Base-by-base conservation (phyloP, 2,797 vertebrate genomes). In the Florisuga fusca region DNA sequence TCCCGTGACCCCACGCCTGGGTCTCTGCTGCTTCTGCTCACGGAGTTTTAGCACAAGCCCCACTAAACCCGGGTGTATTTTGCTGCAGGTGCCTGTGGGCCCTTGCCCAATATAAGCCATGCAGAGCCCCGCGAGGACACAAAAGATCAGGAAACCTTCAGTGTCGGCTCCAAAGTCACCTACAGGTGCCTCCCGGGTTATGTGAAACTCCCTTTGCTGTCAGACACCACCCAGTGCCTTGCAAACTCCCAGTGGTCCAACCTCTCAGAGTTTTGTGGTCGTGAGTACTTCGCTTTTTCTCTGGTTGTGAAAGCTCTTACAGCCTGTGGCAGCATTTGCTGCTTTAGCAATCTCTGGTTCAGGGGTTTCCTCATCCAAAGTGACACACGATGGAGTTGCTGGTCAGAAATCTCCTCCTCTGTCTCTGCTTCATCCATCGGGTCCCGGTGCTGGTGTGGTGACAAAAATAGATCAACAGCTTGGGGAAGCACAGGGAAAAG, bases 21-120 rank as follows among this genome's bases (percentile, higher is more conserved):
- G 1, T 9, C 4, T 1, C 6, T 0, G n/a, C 54, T 3, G 36
- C 4, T 34, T 38, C 45, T 16, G 29, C 72, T 9, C 14, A 0
- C 8, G 54, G 29, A 2, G 11, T 33, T 26, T 1, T 43, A 12
- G 53, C 20, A 27, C 50, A 0, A 10, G 19, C 67, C 41, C 6
- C 10, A 0, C 15, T 45, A 7, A 87, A 26, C 4, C 43, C 31
- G 1, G 2, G 4, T 15, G 43, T 4, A 0, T 55, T 51, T 50
- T 23, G 8, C 76, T 8, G 0, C 41, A 96, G 96, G 72, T 29
- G 57, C 68, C 64, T 96, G 96, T 2, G 96, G 96, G 54, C 79
- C 82, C 0, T 13, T 94, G 84, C 96, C 96, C 0, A 7, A 5
- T 0, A 16, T 95, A 17, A 92, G 7, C 61, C 50, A 83, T 1